phyloP scores from a whole-genome alignment of 2,888 invertebrate genomes.

The Leptothorax acervorum region DNA sequence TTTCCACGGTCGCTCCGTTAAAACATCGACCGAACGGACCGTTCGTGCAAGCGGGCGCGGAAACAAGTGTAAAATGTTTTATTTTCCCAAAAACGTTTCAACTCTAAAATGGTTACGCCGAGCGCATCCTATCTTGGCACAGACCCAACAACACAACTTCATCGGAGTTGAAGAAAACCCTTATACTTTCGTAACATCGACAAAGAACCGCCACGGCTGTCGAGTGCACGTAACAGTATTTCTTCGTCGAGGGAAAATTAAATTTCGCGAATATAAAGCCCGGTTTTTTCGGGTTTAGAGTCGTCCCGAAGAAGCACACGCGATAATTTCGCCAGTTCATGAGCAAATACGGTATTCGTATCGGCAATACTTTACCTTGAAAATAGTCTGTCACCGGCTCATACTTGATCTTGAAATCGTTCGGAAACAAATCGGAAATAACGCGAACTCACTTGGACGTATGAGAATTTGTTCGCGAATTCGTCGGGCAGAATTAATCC shows the following conservation, averaged over 20 bases:
- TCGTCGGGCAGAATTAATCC: conserved; percentile 13
- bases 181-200: conserved; percentile 45
- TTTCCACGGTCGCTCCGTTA: conserved; percentile 25
- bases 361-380: conserved; percentile 18
- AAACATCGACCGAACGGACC: conserved; percentile 33
- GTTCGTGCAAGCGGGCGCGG: conserved; percentile 31
- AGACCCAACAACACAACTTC: conserved; percentile 19
- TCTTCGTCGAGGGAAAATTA: background rate
- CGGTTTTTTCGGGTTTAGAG: background rate
- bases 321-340: conserved; percentile 3
- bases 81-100: conserved; percentile 54
- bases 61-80: conserved; percentile 56
- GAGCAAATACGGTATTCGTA: background rate
- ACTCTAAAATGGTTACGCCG: conserved; percentile 54
- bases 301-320: background rate
- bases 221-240: background rate
- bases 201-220: background rate
- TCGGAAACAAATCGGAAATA: conserved; percentile 8
- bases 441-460: background rate
- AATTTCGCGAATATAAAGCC: background rate
- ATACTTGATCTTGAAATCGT: conserved; percentile 46
- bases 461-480: conserved; percentile 18
- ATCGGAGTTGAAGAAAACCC: conserved; percentile 20
- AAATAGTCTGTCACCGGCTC: background rate
- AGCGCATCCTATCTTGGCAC: conserved; percentile 52